These are phyloP conservation scores for Climacteris rufus DNA, from an alignment of 2,113 vertebrate species.

Conservation along the genomic window DNA sequence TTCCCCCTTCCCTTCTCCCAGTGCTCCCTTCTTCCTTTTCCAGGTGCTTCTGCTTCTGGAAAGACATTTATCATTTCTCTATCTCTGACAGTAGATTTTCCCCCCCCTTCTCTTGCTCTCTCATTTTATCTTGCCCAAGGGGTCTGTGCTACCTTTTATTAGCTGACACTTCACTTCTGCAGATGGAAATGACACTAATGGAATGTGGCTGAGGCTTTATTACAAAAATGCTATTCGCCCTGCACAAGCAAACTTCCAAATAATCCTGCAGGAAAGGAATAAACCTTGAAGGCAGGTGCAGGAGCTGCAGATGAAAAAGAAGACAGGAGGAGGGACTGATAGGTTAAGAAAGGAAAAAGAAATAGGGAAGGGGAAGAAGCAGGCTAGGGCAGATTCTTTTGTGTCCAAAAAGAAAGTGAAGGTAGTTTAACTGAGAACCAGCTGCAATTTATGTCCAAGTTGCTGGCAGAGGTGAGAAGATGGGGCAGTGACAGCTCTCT, in stretches of 20 bases:
- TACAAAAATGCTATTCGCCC: slow-evolving; percentile 19
- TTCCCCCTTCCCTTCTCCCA: neutral
- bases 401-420: neutral
- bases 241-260: slow-evolving; percentile 40
- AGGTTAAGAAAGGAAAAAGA: neutral
- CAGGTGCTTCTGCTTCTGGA: slow-evolving; percentile 43
- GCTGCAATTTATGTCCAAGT: neutral
- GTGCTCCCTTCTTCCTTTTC: neutral
- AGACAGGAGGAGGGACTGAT: neutral
- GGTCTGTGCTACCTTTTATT: slow-evolving; percentile 63
- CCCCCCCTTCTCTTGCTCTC: neutral
- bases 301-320: neutral
- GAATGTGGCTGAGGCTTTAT: slow-evolving; percentile 60
- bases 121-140: slow-evolving; percentile 63
- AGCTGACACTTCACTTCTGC: slow-evolving; percentile 66
- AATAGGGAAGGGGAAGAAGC: neutral
- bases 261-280: neutral
- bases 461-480: neutral
- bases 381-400: neutral
- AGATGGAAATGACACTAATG: slow-evolving; percentile 61
- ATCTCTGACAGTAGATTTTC: neutral
- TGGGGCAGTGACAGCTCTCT: neutral
- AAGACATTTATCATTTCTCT: slow-evolving; percentile 57
- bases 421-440: neutral
- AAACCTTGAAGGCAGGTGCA: neutral